Base-by-base conservation (phyloP, 2,888 invertebrate species). In the Melanostoma mellinum region DNA sequence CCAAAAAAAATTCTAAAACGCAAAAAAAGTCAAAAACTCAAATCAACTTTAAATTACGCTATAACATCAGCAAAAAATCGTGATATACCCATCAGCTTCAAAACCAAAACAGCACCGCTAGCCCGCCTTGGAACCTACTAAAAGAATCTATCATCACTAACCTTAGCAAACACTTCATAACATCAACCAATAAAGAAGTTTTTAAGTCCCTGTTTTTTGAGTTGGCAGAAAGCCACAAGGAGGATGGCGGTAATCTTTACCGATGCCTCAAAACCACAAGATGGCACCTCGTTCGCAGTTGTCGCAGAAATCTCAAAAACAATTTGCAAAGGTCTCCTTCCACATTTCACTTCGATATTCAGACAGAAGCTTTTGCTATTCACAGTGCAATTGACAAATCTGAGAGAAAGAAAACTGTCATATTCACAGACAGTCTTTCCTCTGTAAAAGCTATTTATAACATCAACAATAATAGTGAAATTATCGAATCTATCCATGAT, bases 331-430 rank as follows among this genome's bases (percentile, higher is more conserved):
- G 75, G 67, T 5, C 36, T 56, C 2, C 63, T 78, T 6, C 56
- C 69, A 50, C 4, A 10, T 32, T 74, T 65, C 48, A 53, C 65
- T 10, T 82, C 82, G n/a, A 46, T 77, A 53, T 77, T 76, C 42
- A 68, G 8, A 61, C 76, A 8, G 76, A 81, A 63, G 68, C 82
- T 10, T 50, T 69, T 46, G 77, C 72, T 6, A 50, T 80, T 8
- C 50, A 42, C 3, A 52, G n/a, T 40, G 80, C 74, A 6, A 63
- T 61, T 6, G 35, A 46, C 6, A 61, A 40, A 42, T 32, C 58
- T 3, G 10, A 44, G 36, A 69, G 33, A 38, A 58, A 50, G 52
- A 74, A 63, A 33, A 72, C 52, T n/a, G 36, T 67, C 9, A 76
- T 76, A 38, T 73, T 56, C 40, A 61, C 60, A 40, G 72, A 76